These are phyloP conservation scores for Melanotus villosus DNA, from an alignment of 2,888 invertebrate species.

Conservation along the genomic window DNA sequence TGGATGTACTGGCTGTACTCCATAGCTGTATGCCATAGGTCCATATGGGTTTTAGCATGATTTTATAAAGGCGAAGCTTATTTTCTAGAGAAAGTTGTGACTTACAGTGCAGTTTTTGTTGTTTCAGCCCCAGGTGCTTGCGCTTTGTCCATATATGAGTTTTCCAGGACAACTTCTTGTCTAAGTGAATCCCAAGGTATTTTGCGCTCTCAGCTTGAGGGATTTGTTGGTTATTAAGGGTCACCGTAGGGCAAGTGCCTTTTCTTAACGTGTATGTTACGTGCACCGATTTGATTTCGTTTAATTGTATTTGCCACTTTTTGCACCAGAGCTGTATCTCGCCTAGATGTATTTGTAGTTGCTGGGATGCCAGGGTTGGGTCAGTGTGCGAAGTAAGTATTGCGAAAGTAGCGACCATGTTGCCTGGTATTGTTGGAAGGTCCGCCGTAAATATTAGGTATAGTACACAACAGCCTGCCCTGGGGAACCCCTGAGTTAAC, in stretches of 20 bases:
- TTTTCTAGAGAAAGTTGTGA: no score
- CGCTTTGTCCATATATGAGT: slow-evolving; percentile 7
- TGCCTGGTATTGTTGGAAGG: slow-evolving; percentile 1
- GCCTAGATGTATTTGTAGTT: slow-evolving; percentile 32
- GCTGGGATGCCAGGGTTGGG: neutral
- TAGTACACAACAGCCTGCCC: slow-evolving; percentile 4
- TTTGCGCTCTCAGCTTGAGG: slow-evolving; percentile 9
- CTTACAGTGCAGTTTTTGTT: slow-evolving; percentile 14
- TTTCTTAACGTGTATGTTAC: slow-evolving; percentile 10
- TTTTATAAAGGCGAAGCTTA: no score
- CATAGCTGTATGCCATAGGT: no score
- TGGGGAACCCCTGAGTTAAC: slow-evolving; percentile 21
- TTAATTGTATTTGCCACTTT: slow-evolving; percentile 47
- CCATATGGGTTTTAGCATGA: no score
- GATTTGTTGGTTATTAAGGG: slow-evolving; percentile 17
- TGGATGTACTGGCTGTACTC: no score
- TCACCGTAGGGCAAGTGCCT: slow-evolving; percentile 17
- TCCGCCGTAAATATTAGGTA: slow-evolving; percentile 4
- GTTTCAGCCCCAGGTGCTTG: slow-evolving; percentile 10
- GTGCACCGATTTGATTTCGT: slow-evolving; percentile 46
- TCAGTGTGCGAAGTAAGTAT: slow-evolving; percentile 1
- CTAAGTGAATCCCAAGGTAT: neutral
- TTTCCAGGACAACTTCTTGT: slow-evolving; percentile 8
- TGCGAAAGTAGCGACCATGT: slow-evolving; percentile 22
- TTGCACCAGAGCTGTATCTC: slow-evolving; percentile 23